Conservation (phyloP, 1,140 invertebrate species). For the Lethocerus indicus region DNA sequence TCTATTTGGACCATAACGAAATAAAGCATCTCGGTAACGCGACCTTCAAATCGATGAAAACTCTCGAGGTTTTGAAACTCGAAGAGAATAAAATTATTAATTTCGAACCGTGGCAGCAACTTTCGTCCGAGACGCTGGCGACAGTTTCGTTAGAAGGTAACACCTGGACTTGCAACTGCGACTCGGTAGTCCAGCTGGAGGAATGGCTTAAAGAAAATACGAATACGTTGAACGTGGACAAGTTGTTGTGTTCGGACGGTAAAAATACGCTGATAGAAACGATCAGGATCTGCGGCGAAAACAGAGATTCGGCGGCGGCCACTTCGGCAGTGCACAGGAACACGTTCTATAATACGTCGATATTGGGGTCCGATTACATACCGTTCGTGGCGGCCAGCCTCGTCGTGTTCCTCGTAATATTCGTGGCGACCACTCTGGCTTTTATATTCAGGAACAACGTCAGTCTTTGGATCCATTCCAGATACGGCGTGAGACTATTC, state of each 20-base stretch:
- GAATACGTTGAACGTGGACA: constrained; percentile 32
- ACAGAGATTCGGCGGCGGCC: constrained; percentile 38
- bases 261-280: constrained; percentile 35
- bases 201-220: constrained; percentile 42
- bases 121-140: constrained; percentile 31
- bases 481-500: constrained; percentile 54
- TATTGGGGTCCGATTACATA: constrained; percentile 41
- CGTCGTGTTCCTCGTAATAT: constrained; percentile 50
- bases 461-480: constrained; percentile 51
- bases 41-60: constrained; percentile 29
- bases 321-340: constrained; percentile 40
- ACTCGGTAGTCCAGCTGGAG: constrained; percentile 40
- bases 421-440: constrained; percentile 44
- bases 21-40: constrained; percentile 26
- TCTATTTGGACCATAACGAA: constrained; percentile 32
- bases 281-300: constrained; percentile 38
- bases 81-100: constrained; percentile 31
- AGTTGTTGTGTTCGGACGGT: constrained; percentile 35
- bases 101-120: constrained; percentile 38
- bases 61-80: constrained; percentile 28
- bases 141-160: constrained; percentile 47
- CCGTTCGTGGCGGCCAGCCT: constrained; percentile 53
- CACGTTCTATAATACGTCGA: constrained; percentile 32
- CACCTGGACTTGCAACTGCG: constrained; percentile 55
- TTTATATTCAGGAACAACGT: constrained; percentile 61